phyloP scores from a whole-genome alignment of 2,113 vertebrate species.

The Sialia sialis region DNA sequence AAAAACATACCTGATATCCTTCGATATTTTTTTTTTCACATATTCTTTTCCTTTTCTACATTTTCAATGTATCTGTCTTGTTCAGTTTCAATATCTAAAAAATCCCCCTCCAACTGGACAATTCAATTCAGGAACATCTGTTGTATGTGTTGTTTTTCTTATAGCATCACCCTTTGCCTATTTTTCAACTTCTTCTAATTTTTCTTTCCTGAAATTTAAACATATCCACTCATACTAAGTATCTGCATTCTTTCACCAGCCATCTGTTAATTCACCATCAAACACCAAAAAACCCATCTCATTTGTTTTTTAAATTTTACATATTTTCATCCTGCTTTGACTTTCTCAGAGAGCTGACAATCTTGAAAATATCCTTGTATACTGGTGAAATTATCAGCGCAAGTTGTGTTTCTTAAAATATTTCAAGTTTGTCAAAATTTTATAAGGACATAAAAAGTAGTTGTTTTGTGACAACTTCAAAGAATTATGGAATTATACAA shows the following conservation, averaged over 20 bases:
- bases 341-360: conserved; percentile 28
- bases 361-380: neutral
- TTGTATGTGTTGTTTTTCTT: neutral
- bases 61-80: neutral
- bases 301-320: conserved; percentile 50
- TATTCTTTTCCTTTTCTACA: neutral
- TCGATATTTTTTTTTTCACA: neutral
- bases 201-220: neutral
- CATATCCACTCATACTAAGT: neutral
- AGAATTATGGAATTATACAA: neutral
- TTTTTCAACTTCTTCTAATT: neutral
- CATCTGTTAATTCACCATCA: conserved; percentile 27
- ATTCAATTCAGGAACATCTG: neutral
- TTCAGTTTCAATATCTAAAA: neutral
- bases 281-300: neutral
- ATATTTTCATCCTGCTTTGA: neutral
- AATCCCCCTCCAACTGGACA: neutral
- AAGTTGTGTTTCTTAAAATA: neutral
- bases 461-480: neutral
- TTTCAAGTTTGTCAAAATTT: neutral
- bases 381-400: neutral
- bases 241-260: conserved; percentile 10
- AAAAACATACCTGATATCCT: neutral
- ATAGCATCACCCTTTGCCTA: neutral
- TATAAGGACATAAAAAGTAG: neutral